Evolutionary conservation across 2,113 vertebrate species (phyloP).

Genomic region (Nicator chloris): DNA sequence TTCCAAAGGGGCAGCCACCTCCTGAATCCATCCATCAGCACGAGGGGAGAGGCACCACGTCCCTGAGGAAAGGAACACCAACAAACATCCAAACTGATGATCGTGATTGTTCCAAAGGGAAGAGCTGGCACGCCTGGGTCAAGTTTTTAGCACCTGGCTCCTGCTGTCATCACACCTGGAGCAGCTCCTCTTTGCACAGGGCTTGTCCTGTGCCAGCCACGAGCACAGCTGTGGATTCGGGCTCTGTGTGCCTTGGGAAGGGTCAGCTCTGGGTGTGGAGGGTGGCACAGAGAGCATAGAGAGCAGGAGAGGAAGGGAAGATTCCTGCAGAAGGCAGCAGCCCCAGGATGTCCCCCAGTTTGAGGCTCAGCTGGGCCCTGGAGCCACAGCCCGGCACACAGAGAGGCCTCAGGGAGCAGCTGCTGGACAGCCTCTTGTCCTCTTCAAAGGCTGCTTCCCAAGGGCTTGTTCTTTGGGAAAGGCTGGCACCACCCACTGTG

Average conservation of each 20-base stretch:
- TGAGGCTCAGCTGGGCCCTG: background rate
- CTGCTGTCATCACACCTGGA: background rate
- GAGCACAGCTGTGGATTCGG: background rate
- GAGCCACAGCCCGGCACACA: background rate
- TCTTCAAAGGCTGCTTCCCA: background rate
- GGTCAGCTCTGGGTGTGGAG: background rate
- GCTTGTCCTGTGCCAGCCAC: background rate
- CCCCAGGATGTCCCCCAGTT: rapidly evolving
- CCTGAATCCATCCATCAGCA: background rate
- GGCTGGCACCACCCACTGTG: background rate
- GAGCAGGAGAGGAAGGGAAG: background rate
- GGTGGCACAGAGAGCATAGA: background rate
- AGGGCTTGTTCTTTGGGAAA: background rate
- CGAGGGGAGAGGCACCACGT: background rate
- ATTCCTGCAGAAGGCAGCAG: background rate
- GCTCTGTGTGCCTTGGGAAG: background rate
- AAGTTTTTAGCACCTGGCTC: background rate
- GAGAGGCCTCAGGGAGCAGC: background rate
- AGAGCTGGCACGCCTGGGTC: background rate
- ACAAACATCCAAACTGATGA: background rate
- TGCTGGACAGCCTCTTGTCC: background rate
- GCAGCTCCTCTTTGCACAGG: background rate
- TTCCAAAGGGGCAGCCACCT: background rate
- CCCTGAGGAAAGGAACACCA: background rate
- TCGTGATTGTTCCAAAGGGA: background rate